Conservation (phyloP, 2,113 vertebrate species). For the Melospiza georgiana region DNA sequence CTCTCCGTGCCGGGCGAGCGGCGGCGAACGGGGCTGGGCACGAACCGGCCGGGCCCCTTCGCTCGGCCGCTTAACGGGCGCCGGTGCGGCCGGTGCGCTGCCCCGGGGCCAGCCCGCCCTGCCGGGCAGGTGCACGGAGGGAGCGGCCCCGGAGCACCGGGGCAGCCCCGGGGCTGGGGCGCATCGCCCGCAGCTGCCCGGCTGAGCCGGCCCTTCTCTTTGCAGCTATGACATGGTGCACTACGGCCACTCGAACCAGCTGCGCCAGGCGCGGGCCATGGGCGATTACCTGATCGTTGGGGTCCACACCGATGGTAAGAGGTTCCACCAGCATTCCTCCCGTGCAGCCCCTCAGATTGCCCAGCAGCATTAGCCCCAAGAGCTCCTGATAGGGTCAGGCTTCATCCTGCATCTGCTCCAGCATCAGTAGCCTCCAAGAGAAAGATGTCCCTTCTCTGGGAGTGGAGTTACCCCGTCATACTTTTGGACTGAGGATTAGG, state of each 20-base stretch:
- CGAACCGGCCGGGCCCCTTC: not conserved
- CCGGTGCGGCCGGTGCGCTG: not conserved
- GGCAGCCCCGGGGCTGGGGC: not conserved
- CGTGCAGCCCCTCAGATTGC: not conserved
- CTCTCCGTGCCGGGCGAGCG: not conserved
- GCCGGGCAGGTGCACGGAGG: not conserved
- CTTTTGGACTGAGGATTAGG: not conserved
- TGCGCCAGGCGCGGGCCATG: conserved; percentile 95
- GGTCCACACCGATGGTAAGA: conserved; percentile 93
- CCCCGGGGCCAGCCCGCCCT: not conserved
- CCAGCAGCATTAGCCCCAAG: not conserved
- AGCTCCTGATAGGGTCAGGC: rapidly evolving
- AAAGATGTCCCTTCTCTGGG: not conserved
- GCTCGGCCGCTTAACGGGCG: not conserved
- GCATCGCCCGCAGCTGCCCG: rapidly evolving
- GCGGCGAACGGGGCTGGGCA: not conserved
- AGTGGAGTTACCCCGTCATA: not conserved
- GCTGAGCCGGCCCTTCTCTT: not conserved
- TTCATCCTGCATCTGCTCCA: not conserved
- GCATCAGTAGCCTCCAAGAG: not conserved
- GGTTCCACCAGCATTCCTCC: not conserved
- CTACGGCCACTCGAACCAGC: conserved; percentile 97
- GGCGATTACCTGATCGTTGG: conserved; percentile 95
- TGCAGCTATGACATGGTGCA: conserved; percentile 98
- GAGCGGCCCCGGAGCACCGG: rapidly evolving